These are phyloP conservation scores for Coenonympha arcania DNA, from an alignment of 2,888 invertebrate species.

Conservation along the genomic window DNA sequence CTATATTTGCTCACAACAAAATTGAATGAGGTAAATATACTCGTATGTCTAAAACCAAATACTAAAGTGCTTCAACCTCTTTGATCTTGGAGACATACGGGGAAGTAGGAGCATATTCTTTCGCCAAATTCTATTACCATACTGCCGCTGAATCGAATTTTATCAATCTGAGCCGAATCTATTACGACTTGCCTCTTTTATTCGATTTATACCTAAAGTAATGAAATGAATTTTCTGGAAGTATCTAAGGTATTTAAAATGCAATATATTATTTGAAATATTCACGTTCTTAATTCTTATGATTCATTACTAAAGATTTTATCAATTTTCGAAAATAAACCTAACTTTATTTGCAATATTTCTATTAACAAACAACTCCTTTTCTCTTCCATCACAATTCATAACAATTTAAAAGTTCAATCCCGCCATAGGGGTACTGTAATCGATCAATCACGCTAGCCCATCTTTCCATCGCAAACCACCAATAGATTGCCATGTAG, in stretches of 20 bases:
- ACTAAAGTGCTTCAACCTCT: neutral
- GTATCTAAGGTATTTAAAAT: too few relatives aligned
- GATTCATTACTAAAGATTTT: too few relatives aligned
- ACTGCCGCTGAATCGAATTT: neutral
- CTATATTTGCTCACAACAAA: too few relatives aligned
- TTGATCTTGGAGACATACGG: neutral
- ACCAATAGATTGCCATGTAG: slow-evolving; percentile 21
- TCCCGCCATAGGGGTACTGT: neutral
- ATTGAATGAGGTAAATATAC: neutral
- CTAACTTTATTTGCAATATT: too few relatives aligned
- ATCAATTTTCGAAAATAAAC: too few relatives aligned
- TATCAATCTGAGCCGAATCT: neutral
- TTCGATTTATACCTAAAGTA: neutral
- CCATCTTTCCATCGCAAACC: slow-evolving; percentile 14
- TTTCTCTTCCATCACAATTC: neutral
- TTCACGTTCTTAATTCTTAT: too few relatives aligned
- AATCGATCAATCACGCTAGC: slow-evolving; percentile 14
- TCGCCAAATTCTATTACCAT: neutral
- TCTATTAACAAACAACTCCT: neutral
- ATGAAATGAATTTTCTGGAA: neutral
- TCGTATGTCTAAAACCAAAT: slow-evolving; percentile 1
- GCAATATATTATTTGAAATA: too few relatives aligned
- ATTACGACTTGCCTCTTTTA: neutral
- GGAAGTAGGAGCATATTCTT: neutral
- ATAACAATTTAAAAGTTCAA: neutral